A percentile compares a stretch with the other conserved stretches of the same genome.
phyloP scores from a whole-genome alignment of 2,888 invertebrate genomes.

The Lumbricus terrestris region DNA sequence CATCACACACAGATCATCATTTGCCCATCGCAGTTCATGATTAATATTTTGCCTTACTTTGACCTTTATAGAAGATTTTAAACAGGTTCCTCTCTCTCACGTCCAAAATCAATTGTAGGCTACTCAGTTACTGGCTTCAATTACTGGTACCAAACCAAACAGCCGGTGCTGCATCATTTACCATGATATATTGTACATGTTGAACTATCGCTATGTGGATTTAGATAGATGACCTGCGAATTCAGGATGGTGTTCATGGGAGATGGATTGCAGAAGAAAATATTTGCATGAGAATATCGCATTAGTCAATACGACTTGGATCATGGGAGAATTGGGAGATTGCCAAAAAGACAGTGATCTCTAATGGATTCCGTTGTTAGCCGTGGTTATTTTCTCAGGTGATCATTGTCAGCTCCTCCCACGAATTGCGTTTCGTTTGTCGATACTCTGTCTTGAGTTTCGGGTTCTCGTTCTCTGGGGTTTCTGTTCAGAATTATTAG shows the following conservation, averaged over 20 bases:
- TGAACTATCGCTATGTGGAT: rapidly evolving
- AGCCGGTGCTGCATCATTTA: neutral
- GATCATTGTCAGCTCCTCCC: no score
- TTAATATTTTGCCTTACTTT: neutral
- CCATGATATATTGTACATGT: no score
- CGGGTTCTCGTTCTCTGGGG: neutral
- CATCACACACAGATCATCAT: neutral
- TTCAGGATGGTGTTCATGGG: neutral
- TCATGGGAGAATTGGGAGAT: neutral
- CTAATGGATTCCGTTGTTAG: neutral
- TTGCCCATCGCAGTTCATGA: neutral
- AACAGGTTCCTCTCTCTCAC: neutral
- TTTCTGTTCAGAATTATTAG: neutral
- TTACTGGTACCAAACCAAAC: neutral
- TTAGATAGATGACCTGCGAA: neutral
- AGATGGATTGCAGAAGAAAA: neutral
- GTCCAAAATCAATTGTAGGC: neutral
- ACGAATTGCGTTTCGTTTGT: no score
- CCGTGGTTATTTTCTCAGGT: neutral
- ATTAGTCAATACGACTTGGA: neutral
- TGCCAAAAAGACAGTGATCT: neutral
- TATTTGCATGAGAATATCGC: neutral
- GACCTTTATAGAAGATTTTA: neutral
- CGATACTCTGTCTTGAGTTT: neutral
- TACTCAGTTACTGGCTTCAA: neutral